These are phyloP conservation scores for Acrossocheilus wenchowensis DNA, from an alignment of 2,797 vertebrate species.

Conservation along the genomic window DNA sequence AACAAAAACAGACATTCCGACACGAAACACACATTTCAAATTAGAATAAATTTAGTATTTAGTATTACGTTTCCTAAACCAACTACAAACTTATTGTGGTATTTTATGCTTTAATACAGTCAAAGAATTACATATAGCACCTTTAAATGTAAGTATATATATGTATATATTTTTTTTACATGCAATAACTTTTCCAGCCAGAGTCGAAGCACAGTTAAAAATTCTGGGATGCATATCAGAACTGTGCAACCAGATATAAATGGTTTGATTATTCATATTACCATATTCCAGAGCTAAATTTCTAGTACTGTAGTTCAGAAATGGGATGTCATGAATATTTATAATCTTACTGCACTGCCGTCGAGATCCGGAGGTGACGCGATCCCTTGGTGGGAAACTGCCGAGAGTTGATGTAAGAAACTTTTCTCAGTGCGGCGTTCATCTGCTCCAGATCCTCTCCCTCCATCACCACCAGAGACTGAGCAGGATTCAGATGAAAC, in stretches of 20 bases:
- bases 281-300: background rate
- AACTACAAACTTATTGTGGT: background rate
- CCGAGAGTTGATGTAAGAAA: constrained; percentile 97
- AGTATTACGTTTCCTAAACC: background rate
- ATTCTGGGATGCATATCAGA: background rate
- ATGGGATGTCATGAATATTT: background rate
- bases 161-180: background rate
- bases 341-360: constrained; percentile 89
- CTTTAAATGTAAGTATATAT: background rate
- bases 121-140: background rate
- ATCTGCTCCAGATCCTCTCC: constrained; percentile 93
- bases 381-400: constrained; percentile 91
- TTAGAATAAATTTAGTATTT: background rate
- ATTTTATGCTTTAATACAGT: background rate
- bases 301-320: background rate
- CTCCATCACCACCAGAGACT: constrained; percentile 95
- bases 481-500: constrained; percentile 98
- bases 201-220: background rate
- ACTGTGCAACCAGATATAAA: background rate
- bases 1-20: background rate
- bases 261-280: constrained; percentile 7
- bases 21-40: background rate
- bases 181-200: constrained; percentile 5
- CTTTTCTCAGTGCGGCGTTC: constrained; percentile 89
- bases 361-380: constrained; percentile 88